Evolutionary conservation across 2,888 invertebrate genomes (phyloP), one percentile per base, ranked within the genome.

Genomic region (Lysandra coridon): DNA sequence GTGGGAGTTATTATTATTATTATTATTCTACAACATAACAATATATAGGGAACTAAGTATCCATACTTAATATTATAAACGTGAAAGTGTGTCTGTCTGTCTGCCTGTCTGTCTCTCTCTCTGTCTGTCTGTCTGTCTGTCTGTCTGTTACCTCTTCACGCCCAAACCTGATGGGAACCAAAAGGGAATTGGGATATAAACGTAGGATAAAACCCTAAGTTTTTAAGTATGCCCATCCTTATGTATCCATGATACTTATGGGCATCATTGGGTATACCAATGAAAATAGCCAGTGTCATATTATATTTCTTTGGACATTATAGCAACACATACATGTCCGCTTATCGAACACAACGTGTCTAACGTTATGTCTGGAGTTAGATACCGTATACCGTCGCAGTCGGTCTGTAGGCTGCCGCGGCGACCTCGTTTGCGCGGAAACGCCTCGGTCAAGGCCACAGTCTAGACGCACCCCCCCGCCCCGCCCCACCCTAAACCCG

Each of bases 371-470:
- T 69, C 23, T 62, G 79, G 80, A 80, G 79, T 78, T 77, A 78
- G 80, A 80, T 84, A 84, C 84, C 84, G 83, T 83, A 82, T 76
- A 79, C 80, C 80, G 81, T 80, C 83, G 79, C 82, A 92, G 83
- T 92, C 90, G 91, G 92, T 91, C 88, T 91, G 88, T 91, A 88
- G 91, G 92, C 89, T 92, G 88, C 86, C 90, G 90, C 84, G 80
- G 82, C 90, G 92, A 90, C 92, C 91, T 90, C 91, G 90, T 83
- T 85, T 87, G 92, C 91, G 91, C 93, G 93, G 91, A 93, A 93
- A 92, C 92, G 88, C 88, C 90, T 86, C 91, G 93, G 93, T 93
- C 93, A 93, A 93, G 94, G 93, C 93, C 92, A 87, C 81, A 83
- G 93, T 93, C 93, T 93, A 93, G 93, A 93, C 93, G 87, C 89